A percentile compares a stretch with the other conserved stretches of the same genome.
Conservation (phyloP, 2,113 vertebrate genomes). For the Alces alces region DNA sequence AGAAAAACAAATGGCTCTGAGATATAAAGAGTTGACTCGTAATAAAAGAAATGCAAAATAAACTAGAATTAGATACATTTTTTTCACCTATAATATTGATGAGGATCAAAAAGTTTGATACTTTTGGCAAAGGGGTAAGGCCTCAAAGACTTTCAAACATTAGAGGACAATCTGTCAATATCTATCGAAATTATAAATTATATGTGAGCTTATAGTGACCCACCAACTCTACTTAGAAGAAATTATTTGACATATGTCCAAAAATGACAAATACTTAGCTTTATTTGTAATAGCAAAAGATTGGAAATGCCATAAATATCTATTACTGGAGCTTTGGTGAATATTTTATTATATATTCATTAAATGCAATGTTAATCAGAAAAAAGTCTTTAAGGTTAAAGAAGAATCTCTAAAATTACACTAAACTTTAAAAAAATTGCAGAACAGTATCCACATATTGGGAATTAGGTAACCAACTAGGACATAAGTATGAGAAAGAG, state of each 20-base stretch:
- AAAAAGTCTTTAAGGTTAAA: not conserved
- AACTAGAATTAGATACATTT: not conserved
- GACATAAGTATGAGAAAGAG: not conserved
- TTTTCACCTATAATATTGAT: not conserved
- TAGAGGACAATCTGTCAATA: not conserved
- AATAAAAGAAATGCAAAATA: not conserved
- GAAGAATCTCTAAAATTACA: not conserved
- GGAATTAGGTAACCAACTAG: not conserved
- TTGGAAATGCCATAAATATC: not conserved
- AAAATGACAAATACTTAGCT: not conserved
- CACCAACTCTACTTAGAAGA: not conserved
- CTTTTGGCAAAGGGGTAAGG: not conserved
- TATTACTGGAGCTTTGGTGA: not conserved
- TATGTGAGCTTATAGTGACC: not conserved
- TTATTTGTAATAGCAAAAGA: not conserved
- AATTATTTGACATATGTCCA: not conserved
- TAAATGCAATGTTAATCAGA: not conserved
- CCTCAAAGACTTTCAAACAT: not conserved
- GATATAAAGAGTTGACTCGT: not conserved
- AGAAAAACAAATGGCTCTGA: not conserved
- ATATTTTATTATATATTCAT: not conserved
- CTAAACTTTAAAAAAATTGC: not conserved
- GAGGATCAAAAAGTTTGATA: not conserved
- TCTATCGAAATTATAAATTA: not conserved
- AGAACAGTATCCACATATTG: not conserved